Conservation (phyloP, 1,140 invertebrate species). For the Arctopsyche grandis region DNA sequence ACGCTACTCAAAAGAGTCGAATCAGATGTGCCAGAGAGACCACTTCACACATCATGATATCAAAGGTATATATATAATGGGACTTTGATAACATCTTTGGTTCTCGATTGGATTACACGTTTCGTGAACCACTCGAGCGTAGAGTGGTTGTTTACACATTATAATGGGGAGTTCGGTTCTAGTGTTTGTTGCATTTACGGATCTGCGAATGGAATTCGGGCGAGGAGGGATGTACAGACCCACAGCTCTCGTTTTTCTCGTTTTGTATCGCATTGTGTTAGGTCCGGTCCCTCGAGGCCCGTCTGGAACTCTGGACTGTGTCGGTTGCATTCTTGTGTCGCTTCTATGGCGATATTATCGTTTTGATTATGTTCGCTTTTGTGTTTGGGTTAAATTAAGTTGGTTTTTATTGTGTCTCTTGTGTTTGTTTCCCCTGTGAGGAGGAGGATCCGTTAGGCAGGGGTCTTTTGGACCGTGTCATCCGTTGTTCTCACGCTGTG, state of each 20-base stretch:
- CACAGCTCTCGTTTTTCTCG: not conserved
- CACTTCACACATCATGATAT: too few relatives aligned
- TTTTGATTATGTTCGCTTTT: not conserved
- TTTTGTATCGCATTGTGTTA: not conserved
- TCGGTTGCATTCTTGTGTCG: not conserved
- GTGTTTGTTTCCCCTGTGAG: not conserved
- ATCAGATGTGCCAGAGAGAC: too few relatives aligned
- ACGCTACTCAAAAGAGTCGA: too few relatives aligned
- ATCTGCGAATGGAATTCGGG: conserved; percentile 17
- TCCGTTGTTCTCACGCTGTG: conserved; percentile 24
- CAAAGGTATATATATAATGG: too few relatives aligned
- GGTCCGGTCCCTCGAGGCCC: not conserved
- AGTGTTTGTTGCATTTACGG: not conserved
- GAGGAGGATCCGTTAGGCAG: not conserved
- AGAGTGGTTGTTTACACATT: too few relatives aligned
- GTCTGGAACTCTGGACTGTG: not conserved
- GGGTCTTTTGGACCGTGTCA: conserved; percentile 15
- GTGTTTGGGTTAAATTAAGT: not conserved
- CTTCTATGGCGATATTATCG: not conserved
- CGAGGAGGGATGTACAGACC: not conserved
- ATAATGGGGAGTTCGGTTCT: not conserved
- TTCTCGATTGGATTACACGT: too few relatives aligned
- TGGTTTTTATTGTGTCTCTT: not conserved
- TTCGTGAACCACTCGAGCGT: too few relatives aligned
- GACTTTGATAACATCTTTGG: too few relatives aligned